phyloP scores from a whole-genome alignment of 1,140 invertebrate genomes.

The Diorhabda sublineata region DNA sequence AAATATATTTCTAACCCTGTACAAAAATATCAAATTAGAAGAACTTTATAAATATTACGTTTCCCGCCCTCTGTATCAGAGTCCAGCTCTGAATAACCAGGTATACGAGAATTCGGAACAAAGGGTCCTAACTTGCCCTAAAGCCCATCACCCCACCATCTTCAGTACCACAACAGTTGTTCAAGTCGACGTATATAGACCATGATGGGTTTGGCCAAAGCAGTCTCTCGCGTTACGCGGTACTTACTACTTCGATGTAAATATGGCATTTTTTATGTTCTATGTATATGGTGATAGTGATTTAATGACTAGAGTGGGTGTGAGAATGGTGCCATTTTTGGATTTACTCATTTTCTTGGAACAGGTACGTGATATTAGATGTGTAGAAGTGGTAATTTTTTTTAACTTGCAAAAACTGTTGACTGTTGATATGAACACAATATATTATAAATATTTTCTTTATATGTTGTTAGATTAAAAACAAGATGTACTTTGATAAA shows the following conservation, averaged over 20 bases:
- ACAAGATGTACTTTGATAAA: too few species aligned
- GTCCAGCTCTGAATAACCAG: slow-evolving; percentile 11
- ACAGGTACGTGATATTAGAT: not conserved
- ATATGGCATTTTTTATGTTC: too few species aligned
- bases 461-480: too few species aligned
- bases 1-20: too few species aligned
- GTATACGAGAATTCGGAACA: slow-evolving; percentile 14
- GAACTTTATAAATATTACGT: not conserved
- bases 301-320: not conserved
- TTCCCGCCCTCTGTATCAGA: not conserved
- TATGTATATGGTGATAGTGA: not conserved
- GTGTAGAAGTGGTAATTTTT: too few species aligned
- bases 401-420: too few species aligned
- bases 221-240: slow-evolving; percentile 2
- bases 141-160: slow-evolving; percentile 18
- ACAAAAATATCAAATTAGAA: not conserved
- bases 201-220: slow-evolving; percentile 13
- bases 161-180: slow-evolving; percentile 19
- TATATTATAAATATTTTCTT: too few species aligned
- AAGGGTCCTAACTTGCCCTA: slow-evolving; percentile 20
- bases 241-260: too few species aligned
- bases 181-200: slow-evolving; percentile 19
- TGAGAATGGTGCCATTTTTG: not conserved
- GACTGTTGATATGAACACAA: too few species aligned
- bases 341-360: not conserved